Evolutionary conservation across 2,797 vertebrate species (phyloP), one percentile per base, ranked within the genome.

Genomic region (Takifugu ocellatus): DNA sequence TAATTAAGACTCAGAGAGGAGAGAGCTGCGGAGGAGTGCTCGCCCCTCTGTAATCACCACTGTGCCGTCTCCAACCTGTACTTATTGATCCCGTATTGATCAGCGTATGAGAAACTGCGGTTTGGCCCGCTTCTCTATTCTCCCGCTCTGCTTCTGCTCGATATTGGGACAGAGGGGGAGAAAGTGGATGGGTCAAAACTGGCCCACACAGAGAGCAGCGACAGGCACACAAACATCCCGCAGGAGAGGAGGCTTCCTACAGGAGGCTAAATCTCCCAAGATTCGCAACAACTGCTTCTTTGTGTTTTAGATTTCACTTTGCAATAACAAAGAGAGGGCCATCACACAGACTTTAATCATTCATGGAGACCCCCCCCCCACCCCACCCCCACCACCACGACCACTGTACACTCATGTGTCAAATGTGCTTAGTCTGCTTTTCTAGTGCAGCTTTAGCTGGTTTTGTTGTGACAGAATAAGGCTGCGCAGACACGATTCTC

Each of bases 401-500:
- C 36, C 36, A 39, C 54, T 64, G 73, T 73, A 66, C 68, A 63
- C 74, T 60, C 68, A 71, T 81, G 61, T 85, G 87, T 88, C 86
- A 83, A 75, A 83, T 79, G 64, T 70, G 73, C 82, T 87, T 84
- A 84, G 78, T 77, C 74, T 82, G 75, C 77, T 68, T 87, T 89
- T 83, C 68, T 68, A 68, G 79, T 49, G 25, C 73, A 64, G 77
- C 82, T 85, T 68, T 73, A 53, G 68, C 59, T 68, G 59, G 72
- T 81, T 76, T 82, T 83, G 82, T 84, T 87, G 78, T 91, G 89
- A 91, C 87, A 88, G 87, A 90, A 90, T 87, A 89, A 83, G 87
- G 84, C 82, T 88, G 84, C 72, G 74, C 81, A 84, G 73, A 88
- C 84, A 81, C 65, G 70, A 83, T 82, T 74, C 73, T 78, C 76